A percentile compares a stretch with the other conserved stretches of the same genome.
These are phyloP conservation scores for Leptocoma aspasia DNA, from an alignment of 2,113 vertebrate species.

Conservation along the genomic window DNA sequence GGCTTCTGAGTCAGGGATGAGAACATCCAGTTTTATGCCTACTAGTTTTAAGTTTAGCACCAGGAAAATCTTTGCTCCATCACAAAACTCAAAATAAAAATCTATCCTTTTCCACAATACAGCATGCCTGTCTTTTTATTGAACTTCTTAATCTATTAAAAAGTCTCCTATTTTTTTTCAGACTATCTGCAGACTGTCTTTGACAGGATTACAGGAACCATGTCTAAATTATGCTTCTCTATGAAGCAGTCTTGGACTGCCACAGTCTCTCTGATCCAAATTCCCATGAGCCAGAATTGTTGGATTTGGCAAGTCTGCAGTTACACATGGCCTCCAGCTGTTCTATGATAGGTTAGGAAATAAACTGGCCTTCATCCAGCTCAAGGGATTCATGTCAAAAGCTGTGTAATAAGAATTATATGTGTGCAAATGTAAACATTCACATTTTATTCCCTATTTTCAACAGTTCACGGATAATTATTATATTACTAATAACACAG, in stretches of 20 bases:
- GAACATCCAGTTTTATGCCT: not conserved
- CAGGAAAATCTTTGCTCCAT: not conserved
- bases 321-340: conserved; percentile 36
- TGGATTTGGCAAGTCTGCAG: conserved; percentile 35
- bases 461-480: conserved; percentile 23
- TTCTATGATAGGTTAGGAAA: conserved; percentile 32
- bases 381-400: conserved; percentile 38
- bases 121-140: not conserved
- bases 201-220: not conserved
- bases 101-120: not conserved
- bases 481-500: not conserved
- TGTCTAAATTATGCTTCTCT: conserved; percentile 40
- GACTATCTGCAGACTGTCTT: not conserved
- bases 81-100: not conserved
- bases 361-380: conserved; percentile 34
- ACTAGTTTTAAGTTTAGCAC: conserved; percentile 13
- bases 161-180: not conserved
- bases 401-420: not conserved
- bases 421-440: conserved; percentile 30
- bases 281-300: conserved; percentile 11
- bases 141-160: not conserved
- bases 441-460: not conserved
- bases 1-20: conserved; percentile 14
- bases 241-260: conserved; percentile 11
- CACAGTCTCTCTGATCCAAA: not conserved